Base-by-base conservation (phyloP, 2,888 invertebrate species). In the Cryptocheilus praepositus region DNA sequence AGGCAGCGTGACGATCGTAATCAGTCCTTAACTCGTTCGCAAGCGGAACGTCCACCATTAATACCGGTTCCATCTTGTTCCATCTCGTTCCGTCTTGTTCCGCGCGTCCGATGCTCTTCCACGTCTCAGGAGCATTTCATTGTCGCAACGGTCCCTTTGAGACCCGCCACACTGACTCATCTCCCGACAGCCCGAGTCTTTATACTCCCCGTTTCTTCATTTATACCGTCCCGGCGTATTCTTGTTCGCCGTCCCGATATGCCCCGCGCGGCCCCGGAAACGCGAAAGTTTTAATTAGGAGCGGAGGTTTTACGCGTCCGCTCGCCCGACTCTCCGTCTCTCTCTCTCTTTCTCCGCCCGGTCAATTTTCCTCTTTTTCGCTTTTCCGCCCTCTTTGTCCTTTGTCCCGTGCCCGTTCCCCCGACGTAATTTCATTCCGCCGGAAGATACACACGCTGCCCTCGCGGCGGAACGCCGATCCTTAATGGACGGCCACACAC, bases 231-330 rank as follows among this genome's bases (percentile, higher is more conserved):
- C 36, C 4, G 15, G 36, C 13, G 55, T 28, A 53, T 61, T 45
- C 45, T 45, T 8, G 44, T 5, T 5, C 25, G 25, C 25, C 5
- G 25, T 51, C 36, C 51, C 67, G 18, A 62, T 56, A 62, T 49
- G 64, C 58, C 45, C 57, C 25, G 25, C 51, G 49, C 15, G 2
- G 45, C 59, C 49, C 46, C 13, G 25, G 45, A 57, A 36, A 61
- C 51, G 60, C 59, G 46, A 65, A 77, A 77, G 58, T 77, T 77
- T 77, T 79, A 77, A 77, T 77, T 77, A 73, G 72, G 76, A 76
- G 63, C 36, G 61, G 61, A 74, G 51, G 60, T 59, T 67, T 64
- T 44, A 56, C 25, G 56, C 61, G 7, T 19, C 28, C 60, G 3
- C 7, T 11, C 11, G 36, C 3, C n/a, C n/a, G n/a, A n/a, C n/a